Conservation (phyloP, 1,140 invertebrate species). For the Hylaeus anthracinus region DNA sequence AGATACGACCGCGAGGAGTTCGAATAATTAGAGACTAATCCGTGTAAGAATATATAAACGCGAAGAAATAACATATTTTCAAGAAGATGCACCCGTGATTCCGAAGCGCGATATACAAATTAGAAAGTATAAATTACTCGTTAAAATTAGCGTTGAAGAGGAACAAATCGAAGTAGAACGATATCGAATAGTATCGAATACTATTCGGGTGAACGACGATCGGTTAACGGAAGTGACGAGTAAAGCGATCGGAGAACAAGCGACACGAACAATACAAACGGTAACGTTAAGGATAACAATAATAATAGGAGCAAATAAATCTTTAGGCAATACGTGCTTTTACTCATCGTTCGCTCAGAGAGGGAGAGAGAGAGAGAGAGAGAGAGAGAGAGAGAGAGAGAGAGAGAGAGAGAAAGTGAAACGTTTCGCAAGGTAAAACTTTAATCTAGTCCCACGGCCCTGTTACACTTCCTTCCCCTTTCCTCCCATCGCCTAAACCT, state of each 20-base stretch:
- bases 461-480: slow-evolving; percentile 11
- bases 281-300: neutral
- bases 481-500: slow-evolving; percentile 5
- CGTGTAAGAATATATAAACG: neutral
- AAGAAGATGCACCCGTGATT: neutral
- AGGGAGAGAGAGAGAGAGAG: neutral
- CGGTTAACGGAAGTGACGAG: neutral
- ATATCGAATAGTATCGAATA: neutral
- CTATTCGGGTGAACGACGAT: no score
- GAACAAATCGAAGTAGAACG: neutral
- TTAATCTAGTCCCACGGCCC: neutral
- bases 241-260: neutral
- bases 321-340: slow-evolving; percentile 39
- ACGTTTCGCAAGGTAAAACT: neutral
- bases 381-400: no score
- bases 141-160: neutral
- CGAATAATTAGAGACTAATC: slow-evolving; percentile 8
- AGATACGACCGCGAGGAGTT: no score
- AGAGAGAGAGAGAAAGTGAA: no score
- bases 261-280: slow-evolving; percentile 1
- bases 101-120: neutral
- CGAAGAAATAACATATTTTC: slow-evolving; percentile 33
- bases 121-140: neutral
- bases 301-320: slow-evolving; percentile 19
- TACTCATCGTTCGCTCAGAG: neutral